Base-by-base conservation (phyloP, 2,797 vertebrate species). In the Falco concolor region DNA sequence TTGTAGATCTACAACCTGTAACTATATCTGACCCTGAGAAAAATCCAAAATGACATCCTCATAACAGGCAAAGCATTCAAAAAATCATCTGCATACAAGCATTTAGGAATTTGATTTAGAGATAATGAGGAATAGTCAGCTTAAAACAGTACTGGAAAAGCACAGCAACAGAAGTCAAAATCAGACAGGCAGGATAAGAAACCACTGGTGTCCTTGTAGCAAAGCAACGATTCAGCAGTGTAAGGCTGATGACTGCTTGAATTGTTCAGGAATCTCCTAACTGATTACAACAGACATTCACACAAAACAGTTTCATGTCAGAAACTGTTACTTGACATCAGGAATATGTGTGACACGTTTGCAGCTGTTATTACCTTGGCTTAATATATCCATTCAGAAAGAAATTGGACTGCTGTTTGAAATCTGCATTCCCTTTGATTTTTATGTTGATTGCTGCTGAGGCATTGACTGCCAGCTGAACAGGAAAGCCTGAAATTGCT, bases 351-450 rank as follows among this genome's bases (percentile, higher is more conserved):
- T 5, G 19, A 42, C 25, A 50, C 7, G 53, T n/a, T 28, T 73
- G 34, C 25, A 91, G 25, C 9, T 27, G 27, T 47, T 88, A 74
- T 20, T 98, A 99, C 99, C 97, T 98, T 83, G 98, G 98, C 94
- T 99, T 99, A 96, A 99, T 65, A 90, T 98, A 98, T 65, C 98
- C 98, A 9, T 96, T 97, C 77, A 99, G 68, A 65, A 98, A 98
- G 95, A 99, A 99, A 95, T 99, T 96, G 6, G 97, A 98, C n/a
- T 61, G 89, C 24, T 98, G 97, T 79, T 98, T 98, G 96, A 99
- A 98, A 95, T 98, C 97, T 0, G 98, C 42, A 32, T 94, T 98
- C 60, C 99, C 98, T 96, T 98, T 98, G 67, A 99, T 90, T 86
- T 94, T 97, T 80, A 99, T 54, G 8, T 97, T 98, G 53, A 98